Percentiles rank a stretch among this genome's conserved stretches.
phyloP scores from a whole-genome alignment of 1,140 invertebrate genomes.

The Magallana angulata region DNA sequence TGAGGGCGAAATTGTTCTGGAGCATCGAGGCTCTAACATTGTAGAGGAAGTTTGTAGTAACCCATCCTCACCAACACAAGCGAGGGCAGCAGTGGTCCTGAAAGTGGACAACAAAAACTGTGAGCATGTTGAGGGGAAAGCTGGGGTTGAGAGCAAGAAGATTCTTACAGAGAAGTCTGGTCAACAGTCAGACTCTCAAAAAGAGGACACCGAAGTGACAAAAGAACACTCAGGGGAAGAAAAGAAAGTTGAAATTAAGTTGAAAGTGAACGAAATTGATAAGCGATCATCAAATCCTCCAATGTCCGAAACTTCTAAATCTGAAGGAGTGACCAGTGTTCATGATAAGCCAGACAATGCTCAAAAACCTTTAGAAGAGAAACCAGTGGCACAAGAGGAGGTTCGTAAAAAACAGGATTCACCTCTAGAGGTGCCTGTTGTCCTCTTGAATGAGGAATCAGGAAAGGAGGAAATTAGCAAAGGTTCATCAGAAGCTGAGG shows the following conservation, averaged over 20 bases:
- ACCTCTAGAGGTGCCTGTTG: neutral
- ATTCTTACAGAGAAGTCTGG: neutral
- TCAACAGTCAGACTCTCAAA: neutral
- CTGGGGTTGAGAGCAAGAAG: neutral
- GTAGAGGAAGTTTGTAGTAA: neutral
- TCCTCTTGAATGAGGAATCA: constrained; percentile 40
- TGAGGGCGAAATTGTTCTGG: neutral
- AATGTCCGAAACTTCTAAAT: neutral
- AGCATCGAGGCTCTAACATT: neutral
- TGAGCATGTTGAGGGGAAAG: neutral
- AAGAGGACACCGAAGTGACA: neutral
- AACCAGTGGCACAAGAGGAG: constrained; percentile 1
- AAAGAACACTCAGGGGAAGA: neutral
- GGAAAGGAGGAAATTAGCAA: constrained; percentile 4
- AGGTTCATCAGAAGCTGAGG: neutral
- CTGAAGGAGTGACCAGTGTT: constrained; percentile 3
- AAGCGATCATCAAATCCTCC: neutral
- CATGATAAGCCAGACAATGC: neutral
- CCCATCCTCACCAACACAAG: neutral
- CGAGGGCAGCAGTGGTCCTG: neutral
- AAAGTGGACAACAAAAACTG: neutral
- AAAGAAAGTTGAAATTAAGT: neutral
- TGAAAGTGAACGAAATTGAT: neutral
- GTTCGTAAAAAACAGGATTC: neutral
- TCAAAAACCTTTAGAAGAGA: neutral